A percentile compares a stretch with the other conserved stretches of the same genome.
Conservation (phyloP, 1,140 invertebrate species). For the Pentalonia nigronervosa region DNA sequence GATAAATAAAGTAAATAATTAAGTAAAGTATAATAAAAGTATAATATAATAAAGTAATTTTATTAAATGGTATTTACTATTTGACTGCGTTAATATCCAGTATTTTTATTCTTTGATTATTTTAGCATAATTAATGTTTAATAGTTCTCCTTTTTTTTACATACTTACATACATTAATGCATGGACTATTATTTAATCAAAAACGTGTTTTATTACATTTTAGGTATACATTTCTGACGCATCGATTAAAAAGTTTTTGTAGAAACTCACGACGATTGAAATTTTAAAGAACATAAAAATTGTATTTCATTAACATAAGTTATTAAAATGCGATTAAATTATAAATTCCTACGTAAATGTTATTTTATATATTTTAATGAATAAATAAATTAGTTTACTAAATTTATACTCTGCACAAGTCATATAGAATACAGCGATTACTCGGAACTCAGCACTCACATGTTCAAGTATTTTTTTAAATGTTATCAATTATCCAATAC, state of each 20-base stretch:
- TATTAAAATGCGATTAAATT: neutral
- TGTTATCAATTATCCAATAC: neutral
- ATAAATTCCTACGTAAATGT: neutral
- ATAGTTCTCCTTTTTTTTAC: neutral
- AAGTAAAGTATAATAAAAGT: no score
- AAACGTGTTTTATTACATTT: constrained; percentile 10
- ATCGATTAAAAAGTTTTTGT: neutral
- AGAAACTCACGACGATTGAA: neutral
- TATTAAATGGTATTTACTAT: neutral
- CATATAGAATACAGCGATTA: neutral
- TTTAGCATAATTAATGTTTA: neutral
- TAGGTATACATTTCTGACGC: neutral
- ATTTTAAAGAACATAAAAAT: neutral
- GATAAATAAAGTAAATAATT: neutral
- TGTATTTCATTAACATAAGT: neutral
- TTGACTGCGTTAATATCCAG: neutral
- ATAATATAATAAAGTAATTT: no score
- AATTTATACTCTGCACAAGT: neutral
- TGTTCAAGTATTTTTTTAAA: neutral
- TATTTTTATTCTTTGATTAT: neutral
- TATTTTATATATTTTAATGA: neutral
- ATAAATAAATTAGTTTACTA: neutral
- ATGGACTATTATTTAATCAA: neutral
- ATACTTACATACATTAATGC: neutral
- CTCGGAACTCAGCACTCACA: neutral